Base-by-base conservation (phyloP, 2,888 invertebrate species). In the Aphodius granarius region DNA sequence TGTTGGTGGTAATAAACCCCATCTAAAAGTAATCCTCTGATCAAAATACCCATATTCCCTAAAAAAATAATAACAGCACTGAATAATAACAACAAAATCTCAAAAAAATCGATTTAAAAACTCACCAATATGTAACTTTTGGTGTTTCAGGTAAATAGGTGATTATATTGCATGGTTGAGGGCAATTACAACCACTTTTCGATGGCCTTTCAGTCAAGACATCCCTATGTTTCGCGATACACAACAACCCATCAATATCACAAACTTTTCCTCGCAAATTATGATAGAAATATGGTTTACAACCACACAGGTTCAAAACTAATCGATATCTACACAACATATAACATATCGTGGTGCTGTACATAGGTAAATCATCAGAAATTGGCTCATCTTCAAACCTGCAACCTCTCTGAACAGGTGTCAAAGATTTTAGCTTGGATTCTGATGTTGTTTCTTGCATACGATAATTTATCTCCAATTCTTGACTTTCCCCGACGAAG, bases 251-350 rank as follows among this genome's bases (percentile, higher is more conserved):
- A 0, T 86, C 82, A 0, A 89, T 82, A 20, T 87, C 85, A 81
- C 92, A 92, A 0, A 83, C 76, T 72, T 87, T 87, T 9, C 90
- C 90, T 21, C 63, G n/a, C 80, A 89, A 88, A 80, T 89, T 89
- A 73, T 89, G 88, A 79, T 92, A 91, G 81, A 91, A 92, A 78
- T 90, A 91, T 0, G 92, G 92, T 21, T 87, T 87, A 81, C 92
- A 92, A 0, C 89, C 89, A 78, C 92, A 92, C 3, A 89, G 81
- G 70, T 89, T 84, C 65, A 89, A 75, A 0, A 90, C 89, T 6
- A 90, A 77, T 22, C 85, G 84, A 79, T 89, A 89, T 13, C 91
- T 85, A 80, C 92, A 92, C 0, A 88, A 82, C 73, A 90, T 86
- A 0, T 90, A 88, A 79, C 92, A 92, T 0, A 90, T 87, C 74